Evolutionary conservation across 2,113 vertebrate species (phyloP).

Genomic region (Gambusia affinis): DNA sequence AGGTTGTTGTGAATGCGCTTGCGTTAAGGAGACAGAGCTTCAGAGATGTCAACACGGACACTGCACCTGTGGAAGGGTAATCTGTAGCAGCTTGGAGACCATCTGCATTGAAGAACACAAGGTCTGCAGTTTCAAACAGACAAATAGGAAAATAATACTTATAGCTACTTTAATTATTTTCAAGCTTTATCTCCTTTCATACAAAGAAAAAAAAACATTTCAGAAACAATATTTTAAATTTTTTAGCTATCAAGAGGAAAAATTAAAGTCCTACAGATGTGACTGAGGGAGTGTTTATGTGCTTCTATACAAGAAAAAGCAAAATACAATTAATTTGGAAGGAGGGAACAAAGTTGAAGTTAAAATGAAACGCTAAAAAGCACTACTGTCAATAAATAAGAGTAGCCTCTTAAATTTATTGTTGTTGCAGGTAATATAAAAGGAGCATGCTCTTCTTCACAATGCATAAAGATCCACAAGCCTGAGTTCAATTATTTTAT

Average conservation of each 20-base stretch:
- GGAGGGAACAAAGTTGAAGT: constrained; percentile 32
- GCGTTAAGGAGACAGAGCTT: background rate
- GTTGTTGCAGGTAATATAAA: background rate
- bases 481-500: background rate
- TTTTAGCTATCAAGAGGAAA: background rate
- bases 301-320: background rate
- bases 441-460: background rate
- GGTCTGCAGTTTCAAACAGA: background rate
- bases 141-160: constrained; percentile 6
- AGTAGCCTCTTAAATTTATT: background rate
- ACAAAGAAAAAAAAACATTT: background rate
- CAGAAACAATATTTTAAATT: constrained; percentile 12
- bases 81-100: background rate
- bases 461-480: background rate
- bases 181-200: background rate
- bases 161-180: background rate
- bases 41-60: background rate
- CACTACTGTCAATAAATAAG: constrained; percentile 46
- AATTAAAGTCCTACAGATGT: background rate
- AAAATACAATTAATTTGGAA: constrained; percentile 26
- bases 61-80: background rate
- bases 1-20: background rate
- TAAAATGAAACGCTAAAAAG: background rate
- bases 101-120: background rate
- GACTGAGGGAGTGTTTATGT: background rate